Percentiles rank a stretch among this genome's conserved stretches.
phyloP scores from a whole-genome alignment of 2,113 vertebrate genomes.

The Nestor notabilis region DNA sequence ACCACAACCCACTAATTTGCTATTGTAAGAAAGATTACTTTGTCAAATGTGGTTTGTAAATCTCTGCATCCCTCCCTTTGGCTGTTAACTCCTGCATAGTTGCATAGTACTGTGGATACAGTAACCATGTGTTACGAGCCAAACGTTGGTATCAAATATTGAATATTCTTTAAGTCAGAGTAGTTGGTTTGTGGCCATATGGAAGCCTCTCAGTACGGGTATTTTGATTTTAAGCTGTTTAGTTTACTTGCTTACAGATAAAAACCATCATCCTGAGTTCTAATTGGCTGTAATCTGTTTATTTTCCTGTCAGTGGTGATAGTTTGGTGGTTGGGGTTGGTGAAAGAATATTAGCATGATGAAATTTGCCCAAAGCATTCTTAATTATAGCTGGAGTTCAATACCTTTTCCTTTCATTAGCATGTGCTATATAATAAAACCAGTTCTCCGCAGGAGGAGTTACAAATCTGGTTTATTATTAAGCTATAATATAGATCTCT shows the following conservation, averaged over 20 bases:
- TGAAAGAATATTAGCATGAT: background rate
- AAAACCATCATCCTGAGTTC: background rate
- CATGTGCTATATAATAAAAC: background rate
- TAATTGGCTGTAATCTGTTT: background rate
- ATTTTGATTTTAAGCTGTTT: background rate
- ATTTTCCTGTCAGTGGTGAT: background rate
- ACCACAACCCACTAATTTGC: background rate
- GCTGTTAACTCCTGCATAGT: rapidly evolving
- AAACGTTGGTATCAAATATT: rapidly evolving
- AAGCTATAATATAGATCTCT: background rate
- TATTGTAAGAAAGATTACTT: background rate
- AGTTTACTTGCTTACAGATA: background rate
- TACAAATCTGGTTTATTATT: background rate
- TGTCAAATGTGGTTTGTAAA: background rate
- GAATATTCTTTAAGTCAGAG: background rate
- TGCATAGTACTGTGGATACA: rapidly evolving
- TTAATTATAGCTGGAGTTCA: background rate
- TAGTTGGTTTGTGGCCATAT: background rate
- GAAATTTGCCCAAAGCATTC: background rate
- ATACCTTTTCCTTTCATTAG: background rate
- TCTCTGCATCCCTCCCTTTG: background rate
- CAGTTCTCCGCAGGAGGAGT: background rate
- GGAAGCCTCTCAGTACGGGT: background rate
- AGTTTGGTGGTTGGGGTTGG: background rate
- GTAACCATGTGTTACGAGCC: background rate